These are phyloP conservation scores for Limnephilus rhombicus DNA, from an alignment of 2,888 invertebrate species.

Conservation along the genomic window DNA sequence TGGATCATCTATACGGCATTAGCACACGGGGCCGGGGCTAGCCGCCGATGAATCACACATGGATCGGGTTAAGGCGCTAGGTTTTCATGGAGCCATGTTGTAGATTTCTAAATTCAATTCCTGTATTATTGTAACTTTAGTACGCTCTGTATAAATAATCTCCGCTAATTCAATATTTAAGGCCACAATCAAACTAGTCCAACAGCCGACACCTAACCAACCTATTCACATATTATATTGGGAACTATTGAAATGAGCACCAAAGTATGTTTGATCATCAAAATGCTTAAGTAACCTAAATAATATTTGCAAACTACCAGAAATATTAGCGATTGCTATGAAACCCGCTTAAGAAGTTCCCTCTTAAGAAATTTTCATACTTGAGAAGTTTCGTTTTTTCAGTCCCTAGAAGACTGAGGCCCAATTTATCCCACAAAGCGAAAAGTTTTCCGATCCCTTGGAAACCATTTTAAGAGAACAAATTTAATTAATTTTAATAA, in stretches of 20 bases:
- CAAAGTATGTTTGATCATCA: background rate
- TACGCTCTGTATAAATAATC: background rate
- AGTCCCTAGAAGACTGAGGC: too few relatives aligned
- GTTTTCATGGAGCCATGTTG: background rate
- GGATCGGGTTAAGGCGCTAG: too few relatives aligned
- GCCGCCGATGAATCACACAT: too few relatives aligned
- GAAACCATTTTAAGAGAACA: too few relatives aligned
- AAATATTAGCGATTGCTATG: background rate
- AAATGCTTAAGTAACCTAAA: background rate
- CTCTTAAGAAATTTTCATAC: too few relatives aligned
- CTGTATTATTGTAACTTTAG: background rate
- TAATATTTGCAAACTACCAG: background rate
- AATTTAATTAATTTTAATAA: too few relatives aligned
- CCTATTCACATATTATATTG: background rate
- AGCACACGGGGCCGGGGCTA: too few relatives aligned
- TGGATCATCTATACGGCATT: too few relatives aligned
- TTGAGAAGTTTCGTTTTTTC: too few relatives aligned
- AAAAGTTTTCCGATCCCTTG: too few relatives aligned
- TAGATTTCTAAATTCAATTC: background rate
- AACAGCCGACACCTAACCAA: slow-evolving; percentile 19
- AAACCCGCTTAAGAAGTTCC: too few relatives aligned
- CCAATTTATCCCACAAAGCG: too few relatives aligned
- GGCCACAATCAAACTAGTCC: slow-evolving; percentile 43
- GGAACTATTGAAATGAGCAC: background rate
- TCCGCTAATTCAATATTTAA: slow-evolving; percentile 10